Percentiles rank a stretch among this genome's conserved stretches.
Conservation (phyloP, 2,888 invertebrate species). For the Epistrophella euchroma region DNA sequence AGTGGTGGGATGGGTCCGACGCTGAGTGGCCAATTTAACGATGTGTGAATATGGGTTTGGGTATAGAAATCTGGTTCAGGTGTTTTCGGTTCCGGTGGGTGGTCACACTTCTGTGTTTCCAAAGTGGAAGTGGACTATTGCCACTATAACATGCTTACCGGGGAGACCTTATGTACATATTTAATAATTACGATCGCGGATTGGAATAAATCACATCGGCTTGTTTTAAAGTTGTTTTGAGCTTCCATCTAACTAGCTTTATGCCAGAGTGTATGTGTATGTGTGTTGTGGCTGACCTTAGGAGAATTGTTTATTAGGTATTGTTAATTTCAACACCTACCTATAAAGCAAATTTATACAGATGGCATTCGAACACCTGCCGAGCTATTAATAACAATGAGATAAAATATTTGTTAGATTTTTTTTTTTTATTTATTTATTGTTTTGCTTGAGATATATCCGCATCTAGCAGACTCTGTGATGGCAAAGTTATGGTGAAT, state of each 20-base stretch:
- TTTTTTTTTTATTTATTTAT: constrained; percentile 15
- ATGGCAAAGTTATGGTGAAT: constrained; percentile 32
- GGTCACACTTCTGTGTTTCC: constrained; percentile 41
- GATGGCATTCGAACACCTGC: constrained; percentile 66
- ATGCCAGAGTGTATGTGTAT: neutral
- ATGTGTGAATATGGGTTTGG: constrained; percentile 59
- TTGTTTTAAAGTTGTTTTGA: constrained; percentile 13
- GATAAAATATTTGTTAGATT: constrained; percentile 51
- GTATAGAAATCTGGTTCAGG: constrained; percentile 54
- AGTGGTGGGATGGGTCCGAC: constrained; percentile 65
- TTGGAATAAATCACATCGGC: constrained; percentile 50
- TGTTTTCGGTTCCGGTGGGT: constrained; percentile 70
- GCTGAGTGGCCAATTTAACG: constrained; percentile 66
- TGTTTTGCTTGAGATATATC: constrained; percentile 50
- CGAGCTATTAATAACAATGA: constrained; percentile 73
- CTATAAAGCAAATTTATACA: constrained; percentile 62
- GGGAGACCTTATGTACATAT: neutral
- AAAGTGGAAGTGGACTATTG: constrained; percentile 44
- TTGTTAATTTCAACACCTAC: constrained; percentile 73
- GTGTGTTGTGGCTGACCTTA: constrained; percentile 26
- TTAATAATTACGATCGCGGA: constrained; percentile 33
- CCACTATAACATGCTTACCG: constrained; percentile 5
- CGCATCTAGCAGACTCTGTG: constrained; percentile 29
- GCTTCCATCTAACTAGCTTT: neutral
- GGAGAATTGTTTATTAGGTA: constrained; percentile 33